Conservation (phyloP, 2,888 invertebrate genomes). For the Salpingus planirostris region DNA sequence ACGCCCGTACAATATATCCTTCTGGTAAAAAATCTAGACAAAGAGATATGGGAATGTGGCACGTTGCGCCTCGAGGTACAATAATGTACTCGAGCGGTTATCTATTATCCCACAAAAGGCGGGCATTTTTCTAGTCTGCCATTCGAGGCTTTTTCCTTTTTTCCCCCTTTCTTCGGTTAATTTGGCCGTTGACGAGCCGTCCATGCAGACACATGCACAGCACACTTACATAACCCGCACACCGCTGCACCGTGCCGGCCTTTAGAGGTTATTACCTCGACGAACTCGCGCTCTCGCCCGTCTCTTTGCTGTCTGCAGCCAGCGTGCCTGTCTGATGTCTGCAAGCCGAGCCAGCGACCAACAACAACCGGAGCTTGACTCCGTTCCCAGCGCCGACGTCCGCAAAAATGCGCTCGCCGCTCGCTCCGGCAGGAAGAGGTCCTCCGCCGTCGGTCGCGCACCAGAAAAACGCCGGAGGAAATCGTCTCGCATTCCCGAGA, state of each 20-base stretch:
- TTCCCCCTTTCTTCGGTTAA: too few relatives aligned
- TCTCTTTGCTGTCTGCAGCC: constrained; percentile 16
- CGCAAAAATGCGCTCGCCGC: not conserved
- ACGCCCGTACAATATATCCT: too few relatives aligned
- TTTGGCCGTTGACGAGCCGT: constrained; percentile 11
- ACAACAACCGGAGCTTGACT: too few relatives aligned
- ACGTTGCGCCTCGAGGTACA: too few relatives aligned
- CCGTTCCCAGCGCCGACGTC: not conserved
- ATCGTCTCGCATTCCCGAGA: too few relatives aligned
- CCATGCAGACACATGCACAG: constrained; percentile 12
- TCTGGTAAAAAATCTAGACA: too few relatives aligned
- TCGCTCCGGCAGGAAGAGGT: too few relatives aligned
- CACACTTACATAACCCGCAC: constrained; percentile 15
- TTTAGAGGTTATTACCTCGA: constrained; percentile 17
- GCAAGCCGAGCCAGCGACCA: constrained; percentile 5
- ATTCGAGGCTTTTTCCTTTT: constrained; percentile 2
- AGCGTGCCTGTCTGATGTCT: constrained; percentile 11
- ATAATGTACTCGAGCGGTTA: too few relatives aligned
- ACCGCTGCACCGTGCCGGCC: constrained; percentile 11
- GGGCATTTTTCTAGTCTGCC: constrained; percentile 4
- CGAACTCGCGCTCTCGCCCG: constrained; percentile 14
- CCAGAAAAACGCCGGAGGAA: too few relatives aligned
- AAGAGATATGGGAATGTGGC: too few relatives aligned
- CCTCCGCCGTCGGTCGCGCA: too few relatives aligned
- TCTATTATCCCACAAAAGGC: too few relatives aligned